Base-by-base conservation (phyloP, 2,888 invertebrate genomes). In the Polydrusus cervinus region DNA sequence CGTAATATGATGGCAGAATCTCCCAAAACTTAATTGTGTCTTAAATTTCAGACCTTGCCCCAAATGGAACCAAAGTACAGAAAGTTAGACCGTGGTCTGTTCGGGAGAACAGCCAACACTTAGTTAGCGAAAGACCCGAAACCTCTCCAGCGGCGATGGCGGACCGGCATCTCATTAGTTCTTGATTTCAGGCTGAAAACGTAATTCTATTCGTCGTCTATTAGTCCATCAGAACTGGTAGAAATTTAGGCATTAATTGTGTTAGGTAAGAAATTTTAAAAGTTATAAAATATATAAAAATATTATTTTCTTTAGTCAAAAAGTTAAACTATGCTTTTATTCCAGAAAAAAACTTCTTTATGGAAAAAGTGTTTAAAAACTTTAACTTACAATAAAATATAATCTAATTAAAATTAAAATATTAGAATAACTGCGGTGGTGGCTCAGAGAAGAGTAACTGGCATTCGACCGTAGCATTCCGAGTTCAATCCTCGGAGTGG, bases 141-240 rank as follows among this genome's bases (percentile, higher is more conserved):
- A 75, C 75, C 68, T 75, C 67, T 71, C 75, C 75, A 71, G 16
- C 60, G 71, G 71, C 71, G 60, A 75, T 68, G 75, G 66, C 70
- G 65, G 74, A 60, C 57, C 49, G 64, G 75, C 65, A 66, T 75
- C 71, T 75, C 75, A 75, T 67, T 75, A 71, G 67, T 61, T 67
- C 75, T 57, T 71, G 71, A 75, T 75, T 74, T 45, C 40, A 34
- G 64, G 25, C 49, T 53, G 66, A 51, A 66, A 57, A 60, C 18
- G 57, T 60, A 60, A 60, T 60, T 60, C 57, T 60, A 66, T 66
- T 60, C 68, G 18, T 60, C 49, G 14, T 30, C 30, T 64, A 47
- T 49, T 64, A 64, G 64, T 64, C 64, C 49, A 49, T 38, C 18
- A 38, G 57, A 38, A 53, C 3, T 53, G n/a, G 13, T 3, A 10